Evolutionary conservation across 2,113 vertebrate species (phyloP), one percentile per base, ranked within the genome.

Genomic region (Meleagris gallopavo): DNA sequence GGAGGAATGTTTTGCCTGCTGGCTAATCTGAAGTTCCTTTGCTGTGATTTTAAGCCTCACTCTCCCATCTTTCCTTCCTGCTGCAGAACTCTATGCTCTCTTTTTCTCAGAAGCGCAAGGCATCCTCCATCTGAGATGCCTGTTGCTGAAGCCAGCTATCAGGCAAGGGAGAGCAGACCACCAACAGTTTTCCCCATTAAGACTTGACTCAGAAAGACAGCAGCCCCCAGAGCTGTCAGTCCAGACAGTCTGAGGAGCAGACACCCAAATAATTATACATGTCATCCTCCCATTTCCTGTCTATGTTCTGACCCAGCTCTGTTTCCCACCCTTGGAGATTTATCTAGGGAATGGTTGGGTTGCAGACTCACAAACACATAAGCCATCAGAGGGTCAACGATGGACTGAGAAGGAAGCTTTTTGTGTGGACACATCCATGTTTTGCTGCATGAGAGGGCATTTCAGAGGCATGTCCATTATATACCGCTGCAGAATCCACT

Each of bases 241-340:
- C 75, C 92, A 96, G 90, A 97, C 90, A 90, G 91, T 14, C 61
- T 45, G 62, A 54, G 65, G 65, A 93, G 55, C 76, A 94, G 93
- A 91, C 90, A 95, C 90, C 30, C 95, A 86, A 91, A 72, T 90
- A 81, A 95, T 72, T 25, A 88, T 7, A 8, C 27, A 54, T 3
- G 6, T 70, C 4, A 76, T 83, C 76, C 70, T 95, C 80, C 85
- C 90, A 78, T 92, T 95, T 96, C 96, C 92, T 82, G 88, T 86
- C 90, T 90, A 43, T 66, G 72, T 75, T 66, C 88, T 95, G 76
- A 90, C 76, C 65, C 80, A 40, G 61, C 43, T 97, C 46, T 86
- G 86, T 91, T 95, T 96, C 94, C 90, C 93, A 97, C 91, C 80
- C 86, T 95, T 0, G 0, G 54, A 93, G 65, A 95, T 95, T 72